Evolutionary conservation across 2,888 invertebrate species (phyloP).

Genomic region (Elysia crispata): DNA sequence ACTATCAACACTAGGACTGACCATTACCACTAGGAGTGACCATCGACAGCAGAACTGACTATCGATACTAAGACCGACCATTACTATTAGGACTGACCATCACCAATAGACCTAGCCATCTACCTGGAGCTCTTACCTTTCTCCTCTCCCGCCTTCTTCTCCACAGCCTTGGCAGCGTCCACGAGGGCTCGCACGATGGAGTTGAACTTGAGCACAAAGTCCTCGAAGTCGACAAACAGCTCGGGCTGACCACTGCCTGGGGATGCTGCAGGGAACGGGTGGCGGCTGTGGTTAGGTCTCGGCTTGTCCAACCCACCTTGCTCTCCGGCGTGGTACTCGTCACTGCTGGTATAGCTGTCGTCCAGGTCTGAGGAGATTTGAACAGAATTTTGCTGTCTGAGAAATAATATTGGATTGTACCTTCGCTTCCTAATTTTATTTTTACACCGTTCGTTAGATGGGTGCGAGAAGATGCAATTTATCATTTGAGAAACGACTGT

Average conservation of each 20-base stretch:
- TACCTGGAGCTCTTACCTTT: slow-evolving; percentile 39
- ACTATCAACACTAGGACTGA: too few relatives aligned
- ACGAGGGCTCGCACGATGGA: slow-evolving; percentile 40
- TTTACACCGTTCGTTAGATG: too few relatives aligned
- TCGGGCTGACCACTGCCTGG: slow-evolving; percentile 29
- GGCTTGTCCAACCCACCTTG: slow-evolving; percentile 22
- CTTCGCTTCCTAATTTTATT: too few relatives aligned
- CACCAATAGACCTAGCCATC: too few relatives aligned
- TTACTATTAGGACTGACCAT: too few relatives aligned
- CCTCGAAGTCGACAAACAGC: slow-evolving; percentile 35
- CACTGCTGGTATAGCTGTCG: slow-evolving; percentile 45
- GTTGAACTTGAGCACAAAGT: slow-evolving; percentile 44
- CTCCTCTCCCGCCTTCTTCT: slow-evolving; percentile 36
- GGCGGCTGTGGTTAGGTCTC: slow-evolving; percentile 6
- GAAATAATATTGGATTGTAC: too few relatives aligned
- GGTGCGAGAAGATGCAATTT: too few relatives aligned
- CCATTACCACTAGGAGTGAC: too few relatives aligned
- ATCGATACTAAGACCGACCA: too few relatives aligned
- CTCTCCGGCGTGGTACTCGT: slow-evolving; percentile 45
- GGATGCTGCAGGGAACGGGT: slow-evolving; percentile 34
- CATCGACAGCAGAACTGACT: too few relatives aligned
- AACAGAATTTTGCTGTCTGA: too few relatives aligned
- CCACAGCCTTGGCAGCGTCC: slow-evolving; percentile 41
- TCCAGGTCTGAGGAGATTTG: slow-evolving; percentile 32
- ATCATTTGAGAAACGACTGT: too few relatives aligned